Conservation (phyloP, 2,113 vertebrate genomes). For the Condylura cristata region DNA sequence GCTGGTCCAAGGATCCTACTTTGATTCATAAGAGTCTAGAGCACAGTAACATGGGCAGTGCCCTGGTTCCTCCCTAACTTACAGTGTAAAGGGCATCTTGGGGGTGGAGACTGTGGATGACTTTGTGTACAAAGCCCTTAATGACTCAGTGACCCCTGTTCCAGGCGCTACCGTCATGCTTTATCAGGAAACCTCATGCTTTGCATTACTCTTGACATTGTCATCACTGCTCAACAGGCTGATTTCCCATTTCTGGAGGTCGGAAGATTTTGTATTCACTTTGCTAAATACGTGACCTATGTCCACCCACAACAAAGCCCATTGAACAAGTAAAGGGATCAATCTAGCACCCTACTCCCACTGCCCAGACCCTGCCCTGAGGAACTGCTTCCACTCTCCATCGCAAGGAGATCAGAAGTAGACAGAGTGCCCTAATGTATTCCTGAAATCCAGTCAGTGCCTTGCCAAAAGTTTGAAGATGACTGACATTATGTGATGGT, state of each 20-base stretch:
- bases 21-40: neutral
- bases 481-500: neutral
- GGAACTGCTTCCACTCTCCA: neutral
- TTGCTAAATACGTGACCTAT: neutral
- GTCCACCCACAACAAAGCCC: neutral
- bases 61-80: neutral
- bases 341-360: neutral
- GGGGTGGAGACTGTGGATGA: neutral
- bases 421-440: neutral
- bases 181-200: neutral
- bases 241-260: neutral
- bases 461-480: neutral
- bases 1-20: neutral
- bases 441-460: neutral
- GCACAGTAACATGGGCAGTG: neutral
- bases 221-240: neutral
- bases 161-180: neutral
- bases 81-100: neutral
- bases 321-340: neutral
- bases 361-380: neutral
- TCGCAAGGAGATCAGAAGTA: neutral
- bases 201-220: neutral
- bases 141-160: neutral
- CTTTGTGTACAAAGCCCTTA: neutral
- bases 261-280: neutral